These are phyloP conservation scores for Chunga burmeisteri DNA, from an alignment of 2,113 vertebrate genomes.

Conservation along the genomic window DNA sequence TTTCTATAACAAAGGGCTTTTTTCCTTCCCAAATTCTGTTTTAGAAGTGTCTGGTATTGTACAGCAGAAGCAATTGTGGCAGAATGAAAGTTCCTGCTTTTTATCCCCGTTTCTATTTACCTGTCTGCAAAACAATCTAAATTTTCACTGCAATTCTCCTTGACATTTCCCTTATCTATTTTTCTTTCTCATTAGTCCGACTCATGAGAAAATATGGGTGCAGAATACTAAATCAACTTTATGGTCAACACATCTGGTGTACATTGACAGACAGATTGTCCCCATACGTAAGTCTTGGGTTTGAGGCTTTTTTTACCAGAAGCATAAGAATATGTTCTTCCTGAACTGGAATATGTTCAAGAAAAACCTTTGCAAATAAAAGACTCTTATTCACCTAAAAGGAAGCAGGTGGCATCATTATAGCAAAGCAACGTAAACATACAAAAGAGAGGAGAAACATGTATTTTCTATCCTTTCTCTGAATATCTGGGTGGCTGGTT, in stretches of 20 bases:
- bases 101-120: slow-evolving; percentile 26
- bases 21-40: not conserved
- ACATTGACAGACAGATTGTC: slow-evolving; percentile 52
- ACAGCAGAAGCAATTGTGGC: not conserved
- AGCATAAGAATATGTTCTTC: slow-evolving; percentile 18
- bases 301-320: not conserved
- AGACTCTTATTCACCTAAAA: not conserved
- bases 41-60: not conserved
- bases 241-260: slow-evolving; percentile 48
- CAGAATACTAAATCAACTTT: slow-evolving; percentile 56
- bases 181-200: slow-evolving; percentile 54
- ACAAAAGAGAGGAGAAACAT: not conserved
- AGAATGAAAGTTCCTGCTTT: slow-evolving; percentile 19
- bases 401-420: slow-evolving; percentile 7
- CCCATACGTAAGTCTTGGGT: not conserved
- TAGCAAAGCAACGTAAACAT: not conserved
- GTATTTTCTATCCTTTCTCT: not conserved
- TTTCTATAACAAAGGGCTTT: not conserved
- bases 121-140: slow-evolving; percentile 57
- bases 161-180: slow-evolving; percentile 70
- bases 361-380: not conserved
- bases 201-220: slow-evolving; percentile 33
- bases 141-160: slow-evolving; percentile 51
- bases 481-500: not conserved
- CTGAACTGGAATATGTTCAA: not conserved